A percentile compares a stretch with the other conserved stretches of the same genome.
Evolutionary conservation across 2,888 invertebrate genomes (phyloP).

Genomic region (Pedicia rivosa): DNA sequence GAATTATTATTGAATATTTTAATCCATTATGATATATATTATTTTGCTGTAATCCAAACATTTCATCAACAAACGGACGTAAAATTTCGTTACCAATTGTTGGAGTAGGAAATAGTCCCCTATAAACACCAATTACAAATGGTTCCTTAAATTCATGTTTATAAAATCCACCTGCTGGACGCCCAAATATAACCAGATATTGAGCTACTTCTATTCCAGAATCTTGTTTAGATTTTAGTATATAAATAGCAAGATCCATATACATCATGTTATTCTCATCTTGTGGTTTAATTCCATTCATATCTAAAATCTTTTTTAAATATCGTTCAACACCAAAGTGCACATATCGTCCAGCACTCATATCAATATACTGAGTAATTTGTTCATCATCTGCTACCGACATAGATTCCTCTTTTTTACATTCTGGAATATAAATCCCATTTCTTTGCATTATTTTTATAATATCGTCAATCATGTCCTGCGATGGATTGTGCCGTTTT

Average conservation of each 20-base stretch:
- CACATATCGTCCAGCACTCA: slow-evolving; percentile 10
- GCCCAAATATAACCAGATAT: slow-evolving; percentile 10
- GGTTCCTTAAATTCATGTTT: slow-evolving; percentile 9
- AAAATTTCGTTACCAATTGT: slow-evolving; percentile 12
- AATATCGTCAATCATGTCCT: slow-evolving; percentile 9
- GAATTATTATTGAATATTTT: slow-evolving; percentile 4
- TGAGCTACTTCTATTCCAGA: slow-evolving; percentile 7
- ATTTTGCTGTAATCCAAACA: slow-evolving; percentile 4
- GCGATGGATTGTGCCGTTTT: slow-evolving; percentile 9
- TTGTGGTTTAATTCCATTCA: slow-evolving; percentile 1
- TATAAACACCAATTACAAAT: slow-evolving; percentile 11
- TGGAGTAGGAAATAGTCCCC: slow-evolving; percentile 9
- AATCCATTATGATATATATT: slow-evolving; percentile 6
- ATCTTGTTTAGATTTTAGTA: slow-evolving; percentile 7
- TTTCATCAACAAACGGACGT: slow-evolving; percentile 10
- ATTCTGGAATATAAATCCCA: slow-evolving; percentile 5
- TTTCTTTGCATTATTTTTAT: slow-evolving; percentile 6
- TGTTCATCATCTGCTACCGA: slow-evolving; percentile 6
- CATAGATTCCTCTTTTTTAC: no score
- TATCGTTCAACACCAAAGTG: slow-evolving; percentile 9
- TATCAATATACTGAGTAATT: slow-evolving; percentile 3
- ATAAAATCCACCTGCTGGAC: slow-evolving; percentile 1
- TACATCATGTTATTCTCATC: slow-evolving; percentile 1
- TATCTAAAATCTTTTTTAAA: slow-evolving; percentile 1
- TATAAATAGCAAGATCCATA: slow-evolving; percentile 8